These are phyloP conservation scores for Daktulosphaira vitifoliae DNA, from an alignment of 1,140 invertebrate genomes.

Conservation along the genomic window DNA sequence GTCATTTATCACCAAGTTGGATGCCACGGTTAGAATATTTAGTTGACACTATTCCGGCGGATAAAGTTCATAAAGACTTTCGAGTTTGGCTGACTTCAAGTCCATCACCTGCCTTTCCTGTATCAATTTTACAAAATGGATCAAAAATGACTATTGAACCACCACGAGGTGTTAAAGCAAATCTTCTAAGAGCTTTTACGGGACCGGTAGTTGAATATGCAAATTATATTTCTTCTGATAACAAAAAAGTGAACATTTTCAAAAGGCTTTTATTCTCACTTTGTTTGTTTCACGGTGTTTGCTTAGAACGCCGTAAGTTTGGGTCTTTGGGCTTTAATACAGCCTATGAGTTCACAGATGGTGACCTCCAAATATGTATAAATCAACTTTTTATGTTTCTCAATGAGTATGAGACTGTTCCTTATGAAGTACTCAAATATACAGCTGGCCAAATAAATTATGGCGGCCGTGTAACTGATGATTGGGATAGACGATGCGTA, in stretches of 20 bases:
- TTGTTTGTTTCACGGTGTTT: slow-evolving; percentile 61
- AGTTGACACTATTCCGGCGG: slow-evolving; percentile 60
- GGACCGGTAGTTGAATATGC: slow-evolving; percentile 46
- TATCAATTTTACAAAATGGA: slow-evolving; percentile 77
- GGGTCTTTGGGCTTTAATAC: slow-evolving; percentile 67
- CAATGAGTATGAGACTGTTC: slow-evolving; percentile 52
- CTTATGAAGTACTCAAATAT: slow-evolving; percentile 58
- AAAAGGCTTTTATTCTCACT: slow-evolving; percentile 59
- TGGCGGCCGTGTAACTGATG: slow-evolving; percentile 74
- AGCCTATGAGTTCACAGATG: slow-evolving; percentile 66
- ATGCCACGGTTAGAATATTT: slow-evolving; percentile 77
- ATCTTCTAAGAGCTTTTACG: slow-evolving; percentile 70
- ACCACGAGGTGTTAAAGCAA: slow-evolving; percentile 76
- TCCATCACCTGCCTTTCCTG: slow-evolving; percentile 72
- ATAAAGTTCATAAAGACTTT: slow-evolving; percentile 61
- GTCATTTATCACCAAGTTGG: slow-evolving; percentile 85
- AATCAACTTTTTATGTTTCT: slow-evolving; percentile 60
- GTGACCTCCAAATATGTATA: slow-evolving; percentile 62
- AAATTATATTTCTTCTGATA: slow-evolving; percentile 48
- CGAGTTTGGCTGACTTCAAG: slow-evolving; percentile 88
- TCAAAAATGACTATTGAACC: slow-evolving; percentile 89
- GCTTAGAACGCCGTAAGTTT: slow-evolving; percentile 62
- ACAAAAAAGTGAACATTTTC: slow-evolving; percentile 51
- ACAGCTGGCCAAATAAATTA: slow-evolving; percentile 77
- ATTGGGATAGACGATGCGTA: slow-evolving; percentile 71